Base-by-base conservation (phyloP, 2,113 vertebrate genomes). In the Ornithorhynchus anatinus region DNA sequence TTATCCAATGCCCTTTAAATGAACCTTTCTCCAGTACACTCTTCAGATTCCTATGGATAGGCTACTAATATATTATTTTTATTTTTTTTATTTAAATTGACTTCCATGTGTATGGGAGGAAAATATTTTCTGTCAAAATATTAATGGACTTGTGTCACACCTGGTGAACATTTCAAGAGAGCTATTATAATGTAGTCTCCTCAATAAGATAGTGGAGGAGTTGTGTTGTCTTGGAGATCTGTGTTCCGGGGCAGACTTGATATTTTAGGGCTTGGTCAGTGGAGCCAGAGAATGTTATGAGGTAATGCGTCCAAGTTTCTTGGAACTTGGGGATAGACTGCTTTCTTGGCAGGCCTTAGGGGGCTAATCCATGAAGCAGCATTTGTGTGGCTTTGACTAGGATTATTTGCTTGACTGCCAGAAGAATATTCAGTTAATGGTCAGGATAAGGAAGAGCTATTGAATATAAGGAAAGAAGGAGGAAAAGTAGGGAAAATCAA, bases 341-440 rank as follows among this genome's bases (percentile, higher is more conserved):
- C 47, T 79, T 70, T 56, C 52, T 36, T 54, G 39, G 29, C 47
- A 43, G 48, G 9, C 33, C 3, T 1, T 56, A 70, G 59, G 44
- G 38, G 38, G 42, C 70, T 84, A 57, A 77, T 71, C 61, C 0
- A 0, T 39, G 57, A 36, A 25, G 10, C 52, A 50, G 72, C 77
- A 35, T 47, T 78, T 79, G 57, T 0, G 40, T 69, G 4, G 8
- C 56, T 79, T 73, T 58, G 68, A 12, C 58, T 51, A 72, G 59
- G 77, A 42, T 77, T 73, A 66, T 83, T 84, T 77, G 47, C 0
- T 64, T 52, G 68, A 70, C 81, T 1, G 0, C 3, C 17, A 59
- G 40, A 33, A 57, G 69, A 62, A 74, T 81, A 74, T 0, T 14
- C 10, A 9, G 68, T 82, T 87, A 72, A 79, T 9, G 56, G 40